Evolutionary conservation across 2,888 invertebrate species (phyloP), one percentile per base, ranked within the genome.

Genomic region (Cantharis lateralis): DNA sequence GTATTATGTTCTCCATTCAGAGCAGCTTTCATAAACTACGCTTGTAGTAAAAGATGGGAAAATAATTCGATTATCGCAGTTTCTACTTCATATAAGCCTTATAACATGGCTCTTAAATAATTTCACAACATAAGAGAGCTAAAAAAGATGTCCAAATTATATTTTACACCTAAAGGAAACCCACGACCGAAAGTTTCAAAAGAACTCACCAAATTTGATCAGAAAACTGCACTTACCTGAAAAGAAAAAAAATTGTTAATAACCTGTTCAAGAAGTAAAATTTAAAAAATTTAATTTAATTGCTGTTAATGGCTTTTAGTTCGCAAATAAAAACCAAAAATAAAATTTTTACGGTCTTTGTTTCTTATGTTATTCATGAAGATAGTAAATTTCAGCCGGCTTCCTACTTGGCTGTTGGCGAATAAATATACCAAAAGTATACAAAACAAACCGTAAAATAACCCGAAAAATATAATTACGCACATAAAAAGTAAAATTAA

Each of bases 61-160:
- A 74, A 74, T 74, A 74, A 74, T 74, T 74, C 74, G 74, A 74
- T 74, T 74, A 70, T 74, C 74, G 74, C 70, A 66, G 68, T 74
- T 74, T 74, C 74, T 74, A 69, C 74, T 74, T 74, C 74, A 74
- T 74, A 74, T 74, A 74, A 74, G 70, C 74, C 70, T 74, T 32
- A 74, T 74, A 74, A 70, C 26, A 32, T 32, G 69, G 26, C 48
- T 66, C 64, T 66, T 66, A 66, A 18, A 66, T 66, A 66, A 66
- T 66, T 66, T 66, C 18, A 66, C 64, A 20, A 20, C 20, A 66
- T 20, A 66, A 66, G 64, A 66, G 64, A 66, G 64, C 64, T 66
- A 66, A 66, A 18, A 18, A 66, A 66, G 64, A 66, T 24, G 64
- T 66, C n/a, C n/a, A 66, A 66, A 64, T 64, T 64, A 20, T 16